These are phyloP conservation scores for Zeuzera pyrina DNA, from an alignment of 2,888 invertebrate genomes.

Conservation along the genomic window DNA sequence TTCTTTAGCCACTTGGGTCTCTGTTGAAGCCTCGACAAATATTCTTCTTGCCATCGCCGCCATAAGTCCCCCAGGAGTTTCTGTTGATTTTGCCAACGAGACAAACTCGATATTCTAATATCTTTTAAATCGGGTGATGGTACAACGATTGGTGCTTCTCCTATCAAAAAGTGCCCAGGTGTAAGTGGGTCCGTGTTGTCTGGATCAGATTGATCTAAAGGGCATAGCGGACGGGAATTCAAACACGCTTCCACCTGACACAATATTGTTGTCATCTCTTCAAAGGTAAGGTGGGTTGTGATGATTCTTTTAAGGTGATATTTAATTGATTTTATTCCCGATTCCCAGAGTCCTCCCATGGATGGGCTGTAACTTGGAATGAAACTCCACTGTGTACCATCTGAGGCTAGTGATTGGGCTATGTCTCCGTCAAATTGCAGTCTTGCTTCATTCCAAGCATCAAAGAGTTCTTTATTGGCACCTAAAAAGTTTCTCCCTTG, in stretches of 20 bases:
- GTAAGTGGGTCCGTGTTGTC: neutral
- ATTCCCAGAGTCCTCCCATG: slow-evolving; percentile 15
- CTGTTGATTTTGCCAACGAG: slow-evolving; percentile 11
- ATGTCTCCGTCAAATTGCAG: neutral
- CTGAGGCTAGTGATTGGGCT: slow-evolving; percentile 2
- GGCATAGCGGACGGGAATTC: slow-evolving; percentile 2
- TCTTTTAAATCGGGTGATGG: neutral
- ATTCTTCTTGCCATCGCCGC: slow-evolving; percentile 13
- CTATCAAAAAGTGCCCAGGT: no score
- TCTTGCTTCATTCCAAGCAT: slow-evolving; percentile 1
- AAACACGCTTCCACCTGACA: slow-evolving; percentile 10
- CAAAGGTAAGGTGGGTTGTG: slow-evolving; percentile 10
- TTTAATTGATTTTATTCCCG: no score
- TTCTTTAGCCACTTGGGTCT: no score
- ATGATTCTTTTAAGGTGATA: no score
- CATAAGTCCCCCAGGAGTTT: slow-evolving; percentile 11
- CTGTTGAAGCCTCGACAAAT: no score
- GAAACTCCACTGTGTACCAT: no score
- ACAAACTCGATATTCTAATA: neutral
- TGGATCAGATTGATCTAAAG: neutral
- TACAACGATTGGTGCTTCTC: slow-evolving; percentile 3
- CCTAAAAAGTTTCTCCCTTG: slow-evolving; percentile 6
- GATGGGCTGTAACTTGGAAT: slow-evolving; percentile 10
- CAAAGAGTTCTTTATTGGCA: slow-evolving; percentile 4
- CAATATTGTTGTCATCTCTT: slow-evolving; percentile 11